phyloP scores from a whole-genome alignment of 2,113 vertebrate genomes.

The Engraulis encrasicolus region DNA sequence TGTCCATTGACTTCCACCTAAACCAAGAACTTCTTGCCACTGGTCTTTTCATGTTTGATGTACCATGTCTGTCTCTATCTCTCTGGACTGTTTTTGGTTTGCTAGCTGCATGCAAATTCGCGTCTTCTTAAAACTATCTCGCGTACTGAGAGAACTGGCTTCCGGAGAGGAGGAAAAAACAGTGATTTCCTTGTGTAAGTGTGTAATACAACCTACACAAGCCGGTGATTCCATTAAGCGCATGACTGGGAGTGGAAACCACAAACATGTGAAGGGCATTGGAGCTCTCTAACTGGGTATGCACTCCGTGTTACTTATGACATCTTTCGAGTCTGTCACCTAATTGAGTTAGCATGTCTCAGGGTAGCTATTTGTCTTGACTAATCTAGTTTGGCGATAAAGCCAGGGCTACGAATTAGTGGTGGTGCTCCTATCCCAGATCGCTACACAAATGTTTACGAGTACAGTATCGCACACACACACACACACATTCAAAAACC shows the following conservation, averaged over 20 bases:
- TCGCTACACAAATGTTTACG: background rate
- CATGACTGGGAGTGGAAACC: slow-evolving; percentile 54
- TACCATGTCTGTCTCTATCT: background rate
- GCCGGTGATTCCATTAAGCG: slow-evolving; percentile 34
- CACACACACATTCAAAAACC: background rate
- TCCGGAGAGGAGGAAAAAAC: slow-evolving; percentile 13
- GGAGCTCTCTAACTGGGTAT: background rate
- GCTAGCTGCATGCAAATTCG: background rate
- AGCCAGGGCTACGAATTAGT: background rate
- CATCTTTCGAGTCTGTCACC: slow-evolving; percentile 22
- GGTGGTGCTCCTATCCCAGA: background rate
- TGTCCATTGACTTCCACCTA: background rate
- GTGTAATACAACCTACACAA: slow-evolving; percentile 30
- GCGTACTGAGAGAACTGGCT: background rate
- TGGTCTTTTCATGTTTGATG: background rate
- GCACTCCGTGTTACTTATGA: slow-evolving; percentile 16
- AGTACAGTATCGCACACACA: background rate
- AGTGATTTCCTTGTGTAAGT: slow-evolving; percentile 49
- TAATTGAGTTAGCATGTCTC: slow-evolving; percentile 34
- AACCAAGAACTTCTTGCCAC: background rate
- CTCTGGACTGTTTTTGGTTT: background rate
- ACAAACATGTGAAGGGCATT: slow-evolving; percentile 46
- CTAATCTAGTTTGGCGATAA: slow-evolving; percentile 12
- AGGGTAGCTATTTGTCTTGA: slow-evolving; percentile 36
- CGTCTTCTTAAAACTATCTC: background rate